A percentile compares a stretch with the other conserved stretches of the same genome.
These are phyloP conservation scores for Leptestheria dahalacensis DNA, from an alignment of 1,140 invertebrate genomes.

Conservation along the genomic window DNA sequence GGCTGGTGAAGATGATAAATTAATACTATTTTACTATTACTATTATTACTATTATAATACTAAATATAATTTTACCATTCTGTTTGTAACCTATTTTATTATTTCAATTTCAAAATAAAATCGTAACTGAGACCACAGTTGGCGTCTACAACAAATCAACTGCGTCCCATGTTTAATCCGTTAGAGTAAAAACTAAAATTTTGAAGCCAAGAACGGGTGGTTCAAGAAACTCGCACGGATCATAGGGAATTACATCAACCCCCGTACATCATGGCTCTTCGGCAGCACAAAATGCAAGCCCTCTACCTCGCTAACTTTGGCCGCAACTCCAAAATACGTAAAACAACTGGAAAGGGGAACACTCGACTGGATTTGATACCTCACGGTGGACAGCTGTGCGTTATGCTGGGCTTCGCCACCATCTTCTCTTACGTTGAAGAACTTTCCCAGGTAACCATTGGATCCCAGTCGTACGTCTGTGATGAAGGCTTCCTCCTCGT, in stretches of 20 bases:
- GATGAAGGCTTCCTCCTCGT: too few species aligned
- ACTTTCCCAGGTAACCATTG: not conserved
- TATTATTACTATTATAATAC: too few species aligned
- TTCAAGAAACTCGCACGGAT: conserved; percentile 11
- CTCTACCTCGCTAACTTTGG: not conserved
- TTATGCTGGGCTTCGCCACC: not conserved
- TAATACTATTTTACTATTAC: too few species aligned
- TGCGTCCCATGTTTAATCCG: too few species aligned
- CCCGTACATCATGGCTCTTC: conserved; percentile 3
- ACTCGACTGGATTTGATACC: not conserved
- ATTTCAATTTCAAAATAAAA: too few species aligned
- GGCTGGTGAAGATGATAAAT: too few species aligned
- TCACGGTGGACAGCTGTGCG: not conserved
- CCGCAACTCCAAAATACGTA: not conserved
- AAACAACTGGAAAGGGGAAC: not conserved
- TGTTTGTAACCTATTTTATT: too few species aligned
- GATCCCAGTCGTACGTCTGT: not conserved
- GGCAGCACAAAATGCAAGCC: conserved; percentile 7
- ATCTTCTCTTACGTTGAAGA: not conserved
- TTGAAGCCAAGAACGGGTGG: conserved; percentile 12
- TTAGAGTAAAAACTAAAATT: too few species aligned
- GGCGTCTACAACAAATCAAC: too few species aligned
- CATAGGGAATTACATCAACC: conserved; percentile 12
- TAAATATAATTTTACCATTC: too few species aligned
- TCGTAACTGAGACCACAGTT: too few species aligned